Base-by-base conservation (phyloP, 2,113 vertebrate genomes). In the Tinamus guttatus region DNA sequence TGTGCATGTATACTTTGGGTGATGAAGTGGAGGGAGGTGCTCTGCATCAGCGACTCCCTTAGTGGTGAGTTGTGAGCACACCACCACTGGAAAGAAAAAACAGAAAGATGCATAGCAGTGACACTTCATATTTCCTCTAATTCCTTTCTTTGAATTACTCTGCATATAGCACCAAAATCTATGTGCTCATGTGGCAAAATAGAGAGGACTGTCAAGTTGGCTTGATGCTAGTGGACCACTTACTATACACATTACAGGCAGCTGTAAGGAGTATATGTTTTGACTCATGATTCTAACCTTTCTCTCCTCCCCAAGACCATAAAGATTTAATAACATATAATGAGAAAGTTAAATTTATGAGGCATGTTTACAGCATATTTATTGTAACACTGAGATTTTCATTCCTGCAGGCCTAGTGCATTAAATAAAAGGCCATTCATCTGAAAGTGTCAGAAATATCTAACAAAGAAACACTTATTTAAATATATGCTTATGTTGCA, bases 271-370 rank as follows among this genome's bases (percentile, higher is more conserved):
- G 15, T 56, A 32, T 32, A 25, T 59, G 22, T 81, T 87, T 92
- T 94, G 38, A 82, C 34, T 89, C 25, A n/a, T 38, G 22, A n/a
- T 84, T 84, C 67, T 91, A 88, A 91, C 34, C 38, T 59, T 77
- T n/a, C 1, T 81, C 34, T 89, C 13, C 16, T 36, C 81, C 74
- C 7, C 47, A 88, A 71, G 36, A 84, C 67, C 32, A 60, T 77
- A 67, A 88, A 95, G 82, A 59, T n/a, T 62, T 82, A 86, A 59
- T 65, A 91, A 85, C 12, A 80, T 86, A 43, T 69, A 88, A 94
- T 27, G 18, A 83, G 52, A 40, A 90, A 95, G 45, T 65, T 71
- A 94, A 94, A 94, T 52, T 95, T 90, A 84, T 36, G 41, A 92
- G 52, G 38, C 3, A 1, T 68, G 45, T 71, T 81, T 79, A 64